phyloP scores from a whole-genome alignment of 1,140 invertebrate genomes.

The Cotesia typhae region DNA sequence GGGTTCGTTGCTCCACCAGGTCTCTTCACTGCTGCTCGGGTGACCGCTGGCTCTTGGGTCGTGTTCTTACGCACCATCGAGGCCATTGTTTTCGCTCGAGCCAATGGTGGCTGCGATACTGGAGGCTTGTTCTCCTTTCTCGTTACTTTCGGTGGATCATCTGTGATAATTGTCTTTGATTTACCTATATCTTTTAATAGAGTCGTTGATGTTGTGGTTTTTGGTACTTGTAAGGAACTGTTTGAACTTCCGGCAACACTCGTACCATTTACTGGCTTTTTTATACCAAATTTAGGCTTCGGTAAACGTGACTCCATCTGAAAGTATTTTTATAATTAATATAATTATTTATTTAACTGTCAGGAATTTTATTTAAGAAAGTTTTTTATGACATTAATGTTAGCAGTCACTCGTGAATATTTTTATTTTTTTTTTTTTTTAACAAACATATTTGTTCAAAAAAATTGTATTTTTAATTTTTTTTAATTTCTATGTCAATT shows the following conservation, averaged over 20 bases:
- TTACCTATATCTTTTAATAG: conserved; percentile 16
- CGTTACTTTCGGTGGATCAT: conserved; percentile 33
- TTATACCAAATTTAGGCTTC: conserved; percentile 44
- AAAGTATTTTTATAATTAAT: conserved; percentile 12
- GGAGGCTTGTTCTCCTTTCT: conserved; percentile 53
- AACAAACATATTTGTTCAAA: too few relatives aligned
- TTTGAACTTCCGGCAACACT: conserved; percentile 16
- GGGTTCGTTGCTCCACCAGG: conserved; percentile 39
- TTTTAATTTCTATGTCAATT: too few relatives aligned
- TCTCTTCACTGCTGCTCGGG: conserved; percentile 50
- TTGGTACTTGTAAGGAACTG: conserved; percentile 16
- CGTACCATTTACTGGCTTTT: conserved; percentile 32
- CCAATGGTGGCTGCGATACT: conserved; percentile 37
- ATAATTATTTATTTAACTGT: background rate
- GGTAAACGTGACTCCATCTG: conserved; percentile 59
- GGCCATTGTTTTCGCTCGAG: conserved; percentile 46
- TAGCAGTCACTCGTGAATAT: too few relatives aligned
- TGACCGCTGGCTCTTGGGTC: background rate
- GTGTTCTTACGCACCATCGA: conserved; percentile 41
- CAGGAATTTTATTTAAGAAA: too few relatives aligned
- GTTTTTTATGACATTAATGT: too few relatives aligned
- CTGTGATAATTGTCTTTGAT: conserved; percentile 20
- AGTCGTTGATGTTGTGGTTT: background rate
- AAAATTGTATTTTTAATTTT: too few relatives aligned
- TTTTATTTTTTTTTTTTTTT: too few relatives aligned